A percentile compares a stretch with the other conserved stretches of the same genome.
phyloP scores from a whole-genome alignment of 2,113 vertebrate genomes.

The Anser brachyrhynchus region DNA sequence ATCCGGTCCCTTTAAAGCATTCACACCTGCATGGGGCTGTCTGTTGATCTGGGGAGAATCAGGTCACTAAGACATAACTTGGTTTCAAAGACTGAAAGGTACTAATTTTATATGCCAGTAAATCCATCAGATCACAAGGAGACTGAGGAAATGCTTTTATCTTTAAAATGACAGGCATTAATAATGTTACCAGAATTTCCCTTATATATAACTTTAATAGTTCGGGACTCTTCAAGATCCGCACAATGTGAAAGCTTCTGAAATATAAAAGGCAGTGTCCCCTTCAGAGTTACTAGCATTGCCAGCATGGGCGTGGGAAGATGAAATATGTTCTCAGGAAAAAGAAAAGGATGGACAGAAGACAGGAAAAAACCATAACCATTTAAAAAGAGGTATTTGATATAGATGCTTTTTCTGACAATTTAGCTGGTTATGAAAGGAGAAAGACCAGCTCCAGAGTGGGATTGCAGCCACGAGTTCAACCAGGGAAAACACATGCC shows the following conservation, averaged over 20 bases:
- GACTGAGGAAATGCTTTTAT: constrained; percentile 69
- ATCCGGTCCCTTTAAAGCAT: neutral
- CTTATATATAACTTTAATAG: constrained; percentile 46
- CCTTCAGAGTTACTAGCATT: constrained; percentile 6
- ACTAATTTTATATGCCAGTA: constrained; percentile 70
- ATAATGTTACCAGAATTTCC: constrained; percentile 62
- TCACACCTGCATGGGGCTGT: neutral
- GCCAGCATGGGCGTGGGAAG: neutral
- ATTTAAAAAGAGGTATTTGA: neutral
- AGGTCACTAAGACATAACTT: constrained; percentile 56
- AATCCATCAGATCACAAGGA: constrained; percentile 67
- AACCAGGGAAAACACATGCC: neutral
- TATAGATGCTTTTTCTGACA: neutral
- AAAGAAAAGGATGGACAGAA: neutral
- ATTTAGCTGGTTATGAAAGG: neutral
- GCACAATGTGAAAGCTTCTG: constrained; percentile 26
- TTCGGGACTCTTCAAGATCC: constrained; percentile 11
- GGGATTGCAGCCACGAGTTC: neutral
- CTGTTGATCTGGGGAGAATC: constrained; percentile 52
- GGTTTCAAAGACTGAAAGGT: constrained; percentile 69
- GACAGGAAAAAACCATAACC: neutral
- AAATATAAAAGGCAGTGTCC: constrained; percentile 41
- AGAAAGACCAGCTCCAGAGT: neutral
- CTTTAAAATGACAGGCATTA: constrained; percentile 71
- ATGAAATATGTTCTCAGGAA: neutral